phyloP scores from a whole-genome alignment of 2,888 invertebrate genomes.

The Himalopsyche japonica region DNA sequence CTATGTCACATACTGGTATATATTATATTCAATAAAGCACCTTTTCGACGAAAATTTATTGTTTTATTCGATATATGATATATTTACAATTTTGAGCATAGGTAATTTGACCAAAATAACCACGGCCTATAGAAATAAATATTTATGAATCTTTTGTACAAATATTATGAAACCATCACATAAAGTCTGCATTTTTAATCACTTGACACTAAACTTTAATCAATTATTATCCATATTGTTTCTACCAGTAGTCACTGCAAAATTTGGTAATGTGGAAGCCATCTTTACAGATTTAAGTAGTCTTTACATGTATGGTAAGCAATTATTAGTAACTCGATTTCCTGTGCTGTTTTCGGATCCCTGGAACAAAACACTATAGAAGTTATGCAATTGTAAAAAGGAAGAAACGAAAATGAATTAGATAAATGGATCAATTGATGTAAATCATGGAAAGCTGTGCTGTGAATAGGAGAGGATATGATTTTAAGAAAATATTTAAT shows the following conservation, averaged over 20 bases:
- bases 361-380: conserved; percentile 17
- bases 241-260: not conserved
- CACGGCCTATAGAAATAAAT: not conserved
- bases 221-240: conserved; percentile 20
- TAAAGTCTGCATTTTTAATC: conserved; percentile 44
- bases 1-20: no score
- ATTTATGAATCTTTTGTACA: not conserved
- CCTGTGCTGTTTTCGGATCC: conserved; percentile 54
- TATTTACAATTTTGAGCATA: not conserved
- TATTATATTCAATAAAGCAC: no score
- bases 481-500: no score
- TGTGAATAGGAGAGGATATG: no score
- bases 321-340: conserved; percentile 43
- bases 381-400: not conserved
- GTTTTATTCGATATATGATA: not conserved
- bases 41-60: not conserved
- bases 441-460: no score
- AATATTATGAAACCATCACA: conserved; percentile 44
- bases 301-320: conserved; percentile 24
- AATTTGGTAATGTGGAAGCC: not conserved
- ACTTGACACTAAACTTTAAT: conserved; percentile 1
- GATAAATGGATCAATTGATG: no score
- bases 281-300: not conserved
- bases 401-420: no score
- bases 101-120: not conserved